phyloP scores from a whole-genome alignment of 23 tunicate genomes.

The Ascidia mentula region DNA sequence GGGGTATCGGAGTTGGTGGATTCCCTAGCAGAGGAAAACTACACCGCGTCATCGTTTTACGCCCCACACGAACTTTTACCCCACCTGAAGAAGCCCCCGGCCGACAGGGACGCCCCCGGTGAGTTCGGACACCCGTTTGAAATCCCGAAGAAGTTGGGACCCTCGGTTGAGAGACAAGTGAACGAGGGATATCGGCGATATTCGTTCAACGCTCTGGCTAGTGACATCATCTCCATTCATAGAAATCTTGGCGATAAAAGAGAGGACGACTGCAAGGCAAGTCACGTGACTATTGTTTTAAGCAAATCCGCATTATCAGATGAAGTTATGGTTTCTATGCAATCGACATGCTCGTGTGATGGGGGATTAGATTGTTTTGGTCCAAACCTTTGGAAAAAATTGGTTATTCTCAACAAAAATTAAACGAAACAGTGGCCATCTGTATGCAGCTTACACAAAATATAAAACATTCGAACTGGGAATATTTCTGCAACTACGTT shows the following conservation, averaged over 20 bases:
- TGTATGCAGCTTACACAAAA: too few relatives aligned
- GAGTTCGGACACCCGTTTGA: slow-evolving; percentile 89
- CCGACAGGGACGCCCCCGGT: slow-evolving; percentile 75
- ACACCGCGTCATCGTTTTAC: slow-evolving; percentile 33
- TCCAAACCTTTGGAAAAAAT: too few relatives aligned
- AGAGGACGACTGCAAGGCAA: slow-evolving; percentile 81
- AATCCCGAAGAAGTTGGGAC: slow-evolving; percentile 68
- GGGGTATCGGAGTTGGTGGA: slow-evolving; percentile 17
- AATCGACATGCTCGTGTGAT: too few relatives aligned
- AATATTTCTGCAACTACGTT: too few relatives aligned
- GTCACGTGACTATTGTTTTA: neutral
- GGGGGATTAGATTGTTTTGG: too few relatives aligned
- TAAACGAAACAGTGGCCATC: too few relatives aligned
- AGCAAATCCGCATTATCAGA: too few relatives aligned
- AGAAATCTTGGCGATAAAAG: slow-evolving; percentile 93
- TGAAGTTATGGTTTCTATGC: too few relatives aligned
- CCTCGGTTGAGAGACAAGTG: slow-evolving; percentile 60
- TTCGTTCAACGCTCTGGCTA: slow-evolving; percentile 83
- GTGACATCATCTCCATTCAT: slow-evolving; percentile 88
- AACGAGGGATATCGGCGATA: slow-evolving; percentile 71
- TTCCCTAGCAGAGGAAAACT: neutral
- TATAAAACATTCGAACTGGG: too few relatives aligned
- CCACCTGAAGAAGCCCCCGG: slow-evolving; percentile 72
- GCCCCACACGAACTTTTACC: slow-evolving; percentile 58
- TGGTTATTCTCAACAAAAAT: too few relatives aligned